Percentiles rank a stretch among this genome's conserved stretches.
Evolutionary conservation across 2,797 vertebrate genomes (phyloP).

Genomic region (Syngnathus acus): DNA sequence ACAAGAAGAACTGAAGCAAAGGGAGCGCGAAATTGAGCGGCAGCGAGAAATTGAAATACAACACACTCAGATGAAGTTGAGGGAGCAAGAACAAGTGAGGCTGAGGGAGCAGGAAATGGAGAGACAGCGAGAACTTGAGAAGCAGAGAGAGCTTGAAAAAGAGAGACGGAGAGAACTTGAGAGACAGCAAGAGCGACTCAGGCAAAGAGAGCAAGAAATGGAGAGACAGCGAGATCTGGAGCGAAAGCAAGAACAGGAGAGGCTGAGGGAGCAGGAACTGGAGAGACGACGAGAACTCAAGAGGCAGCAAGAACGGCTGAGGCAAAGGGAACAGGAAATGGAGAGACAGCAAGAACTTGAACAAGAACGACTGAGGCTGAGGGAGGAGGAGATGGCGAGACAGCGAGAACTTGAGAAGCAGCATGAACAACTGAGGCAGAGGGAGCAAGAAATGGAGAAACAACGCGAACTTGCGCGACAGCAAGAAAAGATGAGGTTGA

Average conservation of each 20-base stretch:
- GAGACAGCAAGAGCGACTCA: conserved; percentile 4
- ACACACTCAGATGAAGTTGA: neutral
- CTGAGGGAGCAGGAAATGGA: neutral
- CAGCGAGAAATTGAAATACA: neutral
- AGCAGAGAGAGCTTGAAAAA: neutral
- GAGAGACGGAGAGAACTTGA: conserved; percentile 24
- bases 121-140: conserved; percentile 2
- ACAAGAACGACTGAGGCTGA: conserved; percentile 10
- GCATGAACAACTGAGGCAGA: conserved; percentile 34
- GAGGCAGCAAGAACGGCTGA: conserved; percentile 23
- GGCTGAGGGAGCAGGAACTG: conserved; percentile 20
- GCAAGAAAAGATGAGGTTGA: conserved; percentile 53
- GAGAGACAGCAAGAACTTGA: conserved; percentile 23
- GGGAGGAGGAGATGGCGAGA: conserved; percentile 23
- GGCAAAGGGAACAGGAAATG: conserved; percentile 45
- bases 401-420: conserved; percentile 31
- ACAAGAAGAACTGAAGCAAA: conserved; percentile 24
- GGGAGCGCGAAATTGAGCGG: neutral
- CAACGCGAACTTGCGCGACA: conserved; percentile 45
- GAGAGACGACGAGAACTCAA: conserved; percentile 29
- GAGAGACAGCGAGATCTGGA: neutral
- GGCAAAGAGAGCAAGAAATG: neutral
- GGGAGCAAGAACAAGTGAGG: neutral
- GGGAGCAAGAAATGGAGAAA: conserved; percentile 50
- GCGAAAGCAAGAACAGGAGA: neutral